A percentile compares a stretch with the other conserved stretches of the same genome.
phyloP scores from a whole-genome alignment of 2,113 vertebrate species.

The Alligator sinensis region DNA sequence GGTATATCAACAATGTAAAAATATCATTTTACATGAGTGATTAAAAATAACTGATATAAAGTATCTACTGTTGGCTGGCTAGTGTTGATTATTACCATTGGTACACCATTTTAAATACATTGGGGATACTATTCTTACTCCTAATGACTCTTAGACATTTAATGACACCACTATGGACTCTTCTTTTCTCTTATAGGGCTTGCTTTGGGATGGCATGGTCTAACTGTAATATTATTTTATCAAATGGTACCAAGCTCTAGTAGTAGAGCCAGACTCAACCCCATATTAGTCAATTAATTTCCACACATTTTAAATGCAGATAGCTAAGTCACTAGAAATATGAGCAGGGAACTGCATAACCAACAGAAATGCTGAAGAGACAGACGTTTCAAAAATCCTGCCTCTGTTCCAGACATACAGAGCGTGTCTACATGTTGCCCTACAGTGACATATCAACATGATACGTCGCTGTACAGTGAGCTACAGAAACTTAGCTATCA shows the following conservation, averaged over 20 bases:
- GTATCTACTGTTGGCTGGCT: neutral
- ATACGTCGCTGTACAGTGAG: too few species aligned
- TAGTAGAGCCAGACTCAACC: neutral
- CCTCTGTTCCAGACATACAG: too few species aligned
- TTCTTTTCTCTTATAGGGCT: neutral
- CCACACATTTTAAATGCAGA: too few species aligned
- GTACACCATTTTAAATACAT: neutral
- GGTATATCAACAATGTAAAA: neutral
- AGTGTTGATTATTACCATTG: neutral
- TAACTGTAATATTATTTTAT: neutral
- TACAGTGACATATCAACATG: too few species aligned
- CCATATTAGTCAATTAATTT: too few species aligned
- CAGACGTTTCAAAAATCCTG: too few species aligned
- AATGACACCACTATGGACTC: too few species aligned
- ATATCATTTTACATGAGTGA: fast-evolving
- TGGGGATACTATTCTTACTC: fast-evolving
- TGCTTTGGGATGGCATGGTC: neutral
- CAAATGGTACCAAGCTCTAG: neutral
- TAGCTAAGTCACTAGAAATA: too few species aligned
- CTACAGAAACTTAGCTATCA: too few species aligned
- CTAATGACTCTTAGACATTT: neutral
- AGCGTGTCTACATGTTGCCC: too few species aligned
- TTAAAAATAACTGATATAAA: neutral
- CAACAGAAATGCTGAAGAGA: too few species aligned
- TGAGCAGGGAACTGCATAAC: too few species aligned